A percentile compares a stretch with the other conserved stretches of the same genome.
phyloP scores from a whole-genome alignment of 2,888 invertebrate species.

The Himalopsyche tibetana region DNA sequence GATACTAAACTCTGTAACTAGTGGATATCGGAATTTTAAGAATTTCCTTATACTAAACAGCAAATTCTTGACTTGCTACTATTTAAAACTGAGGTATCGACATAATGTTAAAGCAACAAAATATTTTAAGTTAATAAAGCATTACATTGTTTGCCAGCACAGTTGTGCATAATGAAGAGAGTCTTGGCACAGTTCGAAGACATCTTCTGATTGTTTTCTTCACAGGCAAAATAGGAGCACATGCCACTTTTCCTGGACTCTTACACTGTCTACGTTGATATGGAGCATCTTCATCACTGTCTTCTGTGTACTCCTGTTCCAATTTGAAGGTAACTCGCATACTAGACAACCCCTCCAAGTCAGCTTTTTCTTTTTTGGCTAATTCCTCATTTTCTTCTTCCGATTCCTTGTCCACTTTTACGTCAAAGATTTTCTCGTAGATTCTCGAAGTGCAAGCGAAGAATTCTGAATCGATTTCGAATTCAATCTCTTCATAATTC shows the following conservation, averaged over 20 bases:
- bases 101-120: no score
- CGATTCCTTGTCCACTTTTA: background rate
- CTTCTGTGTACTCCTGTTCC: slow-evolving; percentile 64
- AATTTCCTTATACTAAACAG: no score
- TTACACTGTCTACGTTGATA: slow-evolving; percentile 64
- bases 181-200: slow-evolving; percentile 72
- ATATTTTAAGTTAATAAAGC: background rate
- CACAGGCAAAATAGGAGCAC: slow-evolving; percentile 64
- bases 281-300: slow-evolving; percentile 63
- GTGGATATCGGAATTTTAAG: no score
- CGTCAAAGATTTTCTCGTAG: slow-evolving; percentile 64
- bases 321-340: slow-evolving; percentile 67
- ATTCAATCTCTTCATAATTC: slow-evolving; percentile 62
- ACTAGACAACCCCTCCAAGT: slow-evolving; percentile 57
- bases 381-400: background rate
- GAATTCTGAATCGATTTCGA: slow-evolving; percentile 31
- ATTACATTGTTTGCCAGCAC: slow-evolving; percentile 78
- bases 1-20: no score
- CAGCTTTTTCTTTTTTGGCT: slow-evolving; percentile 47
- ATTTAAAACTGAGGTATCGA: no score
- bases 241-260: slow-evolving; percentile 65
- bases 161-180: slow-evolving; percentile 78
- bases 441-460: slow-evolving; percentile 47
- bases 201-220: slow-evolving; percentile 68
- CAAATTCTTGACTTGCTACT: no score